Conservation (phyloP, 2,888 invertebrate genomes). For the Bruchidius siliquastri region DNA sequence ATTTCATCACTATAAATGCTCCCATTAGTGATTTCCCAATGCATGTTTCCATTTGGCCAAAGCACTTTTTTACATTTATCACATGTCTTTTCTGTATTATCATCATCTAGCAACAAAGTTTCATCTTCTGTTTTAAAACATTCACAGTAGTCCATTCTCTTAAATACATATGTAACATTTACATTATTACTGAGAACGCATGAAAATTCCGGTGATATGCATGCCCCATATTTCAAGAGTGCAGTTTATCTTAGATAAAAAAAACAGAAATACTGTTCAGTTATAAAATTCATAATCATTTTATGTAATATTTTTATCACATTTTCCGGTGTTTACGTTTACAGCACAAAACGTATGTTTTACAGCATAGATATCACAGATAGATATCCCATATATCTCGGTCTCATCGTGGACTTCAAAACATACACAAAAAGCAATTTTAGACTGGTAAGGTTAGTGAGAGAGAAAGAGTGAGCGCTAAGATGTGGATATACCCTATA, state of each 20-base stretch:
- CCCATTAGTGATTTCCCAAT: constrained; percentile 2
- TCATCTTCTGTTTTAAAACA: background rate
- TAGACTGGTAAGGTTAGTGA: too few species aligned
- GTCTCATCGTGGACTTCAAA: too few species aligned
- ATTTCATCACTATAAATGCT: background rate
- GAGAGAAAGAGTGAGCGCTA: too few species aligned
- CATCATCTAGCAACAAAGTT: background rate
- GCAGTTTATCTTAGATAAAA: background rate
- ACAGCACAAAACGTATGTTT: too few species aligned
- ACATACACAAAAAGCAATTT: too few species aligned
- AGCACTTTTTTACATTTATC: constrained; percentile 2
- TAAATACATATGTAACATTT: background rate
- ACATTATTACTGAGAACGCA: background rate
- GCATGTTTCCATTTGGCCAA: background rate
- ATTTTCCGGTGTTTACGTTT: too few species aligned
- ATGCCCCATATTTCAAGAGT: background rate
- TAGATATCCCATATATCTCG: too few species aligned
- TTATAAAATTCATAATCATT: background rate
- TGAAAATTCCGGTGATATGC: background rate
- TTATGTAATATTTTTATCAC: background rate
- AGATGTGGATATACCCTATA: too few species aligned
- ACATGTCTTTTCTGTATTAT: constrained; percentile 1
- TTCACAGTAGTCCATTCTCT: background rate
- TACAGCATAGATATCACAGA: too few species aligned
- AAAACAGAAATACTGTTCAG: background rate